Conservation (phyloP, 1,140 invertebrate species). For the Bombus terrestris region DNA sequence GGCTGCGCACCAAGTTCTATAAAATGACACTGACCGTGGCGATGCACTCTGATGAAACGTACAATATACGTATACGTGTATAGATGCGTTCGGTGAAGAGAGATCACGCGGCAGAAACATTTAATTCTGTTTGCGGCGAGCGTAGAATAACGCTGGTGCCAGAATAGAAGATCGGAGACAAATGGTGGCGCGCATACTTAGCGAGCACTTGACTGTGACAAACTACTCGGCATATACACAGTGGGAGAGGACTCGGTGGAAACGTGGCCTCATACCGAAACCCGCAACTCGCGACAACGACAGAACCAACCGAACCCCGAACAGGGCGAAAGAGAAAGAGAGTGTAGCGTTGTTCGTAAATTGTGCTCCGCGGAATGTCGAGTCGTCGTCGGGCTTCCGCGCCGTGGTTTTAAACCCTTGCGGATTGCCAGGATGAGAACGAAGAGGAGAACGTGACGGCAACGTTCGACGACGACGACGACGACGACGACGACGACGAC, state of each 20-base stretch:
- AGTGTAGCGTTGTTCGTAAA: conserved; percentile 31
- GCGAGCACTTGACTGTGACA: conserved; percentile 80
- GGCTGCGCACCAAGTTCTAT: neutral
- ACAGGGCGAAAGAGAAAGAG: neutral
- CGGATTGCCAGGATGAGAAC: conserved; percentile 38
- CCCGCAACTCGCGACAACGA: neutral
- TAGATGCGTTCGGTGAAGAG: neutral
- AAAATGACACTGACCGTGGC: neutral
- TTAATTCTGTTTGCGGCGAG: conserved; percentile 73
- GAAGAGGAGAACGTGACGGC: conserved; percentile 29
- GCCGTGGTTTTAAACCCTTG: conserved; percentile 48
- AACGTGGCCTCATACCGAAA: neutral
- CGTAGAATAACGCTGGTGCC: conserved; percentile 58
- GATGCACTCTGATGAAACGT: neutral
- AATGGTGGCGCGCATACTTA: conserved; percentile 78
- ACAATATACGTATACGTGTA: neutral
- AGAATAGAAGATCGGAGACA: conserved; percentile 69
- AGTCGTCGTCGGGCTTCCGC: conserved; percentile 34
- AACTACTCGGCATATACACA: conserved; percentile 69
- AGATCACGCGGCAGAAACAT: conserved; percentile 53
- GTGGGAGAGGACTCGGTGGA: neutral
- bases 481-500: neutral
- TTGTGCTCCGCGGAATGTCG: conserved; percentile 38
- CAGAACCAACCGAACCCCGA: neutral
- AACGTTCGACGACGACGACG: neutral